These are phyloP conservation scores for Craseonycteris thonglongyai DNA, from an alignment of 2,113 vertebrate genomes.

Conservation along the genomic window DNA sequence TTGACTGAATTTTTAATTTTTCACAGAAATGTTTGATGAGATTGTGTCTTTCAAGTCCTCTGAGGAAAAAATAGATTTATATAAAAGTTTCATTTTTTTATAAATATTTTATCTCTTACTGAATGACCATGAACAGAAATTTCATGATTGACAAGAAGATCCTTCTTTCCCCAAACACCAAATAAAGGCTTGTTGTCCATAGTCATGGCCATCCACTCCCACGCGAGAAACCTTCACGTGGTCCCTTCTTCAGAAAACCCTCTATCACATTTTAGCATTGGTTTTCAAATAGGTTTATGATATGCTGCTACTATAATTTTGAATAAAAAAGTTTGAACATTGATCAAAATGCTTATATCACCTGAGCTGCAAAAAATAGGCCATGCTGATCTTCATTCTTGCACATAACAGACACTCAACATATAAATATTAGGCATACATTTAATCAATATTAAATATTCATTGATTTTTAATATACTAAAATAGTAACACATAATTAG, in stretches of 20 bases:
- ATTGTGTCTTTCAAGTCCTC: constrained; percentile 27
- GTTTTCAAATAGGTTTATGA: background rate
- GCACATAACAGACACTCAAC: background rate
- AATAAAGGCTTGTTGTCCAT: background rate
- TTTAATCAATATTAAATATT: background rate
- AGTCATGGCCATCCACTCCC: background rate
- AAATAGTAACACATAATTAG: background rate
- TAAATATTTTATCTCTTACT: constrained; percentile 47
- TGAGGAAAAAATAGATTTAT: constrained; percentile 28
- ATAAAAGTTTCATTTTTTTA: background rate
- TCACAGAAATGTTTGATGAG: constrained; percentile 52
- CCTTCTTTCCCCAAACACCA: background rate
- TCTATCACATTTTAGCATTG: background rate
- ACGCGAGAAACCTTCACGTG: background rate
- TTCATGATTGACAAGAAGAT: background rate
- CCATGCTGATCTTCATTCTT: background rate
- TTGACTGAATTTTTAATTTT: constrained; percentile 60
- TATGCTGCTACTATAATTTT: background rate
- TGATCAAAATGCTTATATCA: background rate
- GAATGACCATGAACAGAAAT: constrained; percentile 23
- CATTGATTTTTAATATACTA: background rate
- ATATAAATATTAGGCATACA: background rate
- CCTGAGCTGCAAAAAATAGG: background rate
- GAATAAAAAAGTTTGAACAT: background rate
- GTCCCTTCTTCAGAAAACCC: background rate